Percentiles rank a stretch among this genome's conserved stretches.
These are phyloP conservation scores for Parnassius smintheus DNA, from an alignment of 2,888 invertebrate genomes.

Conservation along the genomic window DNA sequence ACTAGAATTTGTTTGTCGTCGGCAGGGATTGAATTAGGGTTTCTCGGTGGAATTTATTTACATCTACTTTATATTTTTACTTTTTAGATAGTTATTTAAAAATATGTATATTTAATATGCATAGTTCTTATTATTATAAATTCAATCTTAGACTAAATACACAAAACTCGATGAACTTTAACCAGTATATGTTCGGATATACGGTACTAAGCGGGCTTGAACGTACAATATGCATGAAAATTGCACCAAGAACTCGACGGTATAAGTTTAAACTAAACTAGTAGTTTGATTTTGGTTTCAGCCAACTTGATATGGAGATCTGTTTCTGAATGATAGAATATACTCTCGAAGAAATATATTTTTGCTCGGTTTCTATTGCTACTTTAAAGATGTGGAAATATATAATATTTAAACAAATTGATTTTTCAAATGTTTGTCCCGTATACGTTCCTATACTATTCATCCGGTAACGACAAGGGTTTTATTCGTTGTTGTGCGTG, in stretches of 20 bases:
- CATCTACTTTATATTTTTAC: too few species aligned
- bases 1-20: too few species aligned
- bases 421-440: too few species aligned
- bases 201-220: not conserved
- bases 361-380: not conserved
- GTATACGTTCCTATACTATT: too few species aligned
- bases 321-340: conserved; percentile 9
- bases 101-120: too few species aligned
- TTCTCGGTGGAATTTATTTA: too few species aligned
- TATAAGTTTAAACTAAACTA: conserved; percentile 24
- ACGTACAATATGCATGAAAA: conserved; percentile 11
- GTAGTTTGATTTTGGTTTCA: conserved; percentile 19
- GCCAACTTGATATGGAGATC: conserved; percentile 35
- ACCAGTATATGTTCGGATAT: conserved; percentile 1
- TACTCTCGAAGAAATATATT: conserved; percentile 1
- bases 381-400: not conserved
- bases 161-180: not conserved
- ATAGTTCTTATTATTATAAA: not conserved
- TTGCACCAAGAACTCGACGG: conserved; percentile 18
- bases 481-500: too few species aligned
- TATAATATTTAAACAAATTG: too few species aligned
- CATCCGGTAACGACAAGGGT: too few species aligned
- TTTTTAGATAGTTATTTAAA: too few species aligned
- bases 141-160: not conserved
- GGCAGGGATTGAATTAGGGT: too few species aligned